Base-by-base conservation (phyloP, 2,113 vertebrate genomes). In the Cryptomyrus ogoouensis region DNA sequence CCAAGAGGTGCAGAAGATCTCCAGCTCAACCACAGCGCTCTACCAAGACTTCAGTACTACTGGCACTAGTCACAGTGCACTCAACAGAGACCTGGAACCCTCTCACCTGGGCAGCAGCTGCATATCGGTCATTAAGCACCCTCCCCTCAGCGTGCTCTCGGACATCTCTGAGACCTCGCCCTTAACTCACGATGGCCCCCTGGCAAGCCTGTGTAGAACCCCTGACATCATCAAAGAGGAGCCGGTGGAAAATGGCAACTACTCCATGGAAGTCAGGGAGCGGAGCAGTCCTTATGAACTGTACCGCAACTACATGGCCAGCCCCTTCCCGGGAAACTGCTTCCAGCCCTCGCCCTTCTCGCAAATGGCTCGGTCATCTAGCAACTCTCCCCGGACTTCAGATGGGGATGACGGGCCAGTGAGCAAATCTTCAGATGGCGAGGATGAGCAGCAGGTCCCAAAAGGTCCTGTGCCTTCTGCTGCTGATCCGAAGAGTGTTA, bases 61-160 rank as follows among this genome's bases (percentile, higher is more conserved):
- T 27, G 94, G 93, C 90, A 87, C 93, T 49, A 92, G 90, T 17
- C 95, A 94, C 52, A 92, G 91, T 74, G 92, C 96, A 12, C 96
- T 96, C 89, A 92, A 92, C 74, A 95, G 95, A 7, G 97, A 97
- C n/a, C 91, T 94, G 0, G 97, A 97, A 88, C 95, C 96, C 13
- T 90, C 95, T 2, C 93, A 96, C 39, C 92, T 96, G 84, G 31
- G 87, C 56, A 88, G 87, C 92, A 97, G 97, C 91, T 99, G 96
- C 92, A 97, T 99, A 91, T 99, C 98, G 0, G 98, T 99, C 92
- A 99, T 99, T 90, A 99, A 98, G 93, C 98, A 97, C 94, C 99
- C 97, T 56, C 97, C 98, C 21, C 97, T 97, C 92, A 96, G 96
- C 90, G 95, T 95, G 1, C 92, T 95, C 89, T 96, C 96, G 0